Conservation (phyloP, 2,797 vertebrate species). For the Cephalopachus bancanus region DNA sequence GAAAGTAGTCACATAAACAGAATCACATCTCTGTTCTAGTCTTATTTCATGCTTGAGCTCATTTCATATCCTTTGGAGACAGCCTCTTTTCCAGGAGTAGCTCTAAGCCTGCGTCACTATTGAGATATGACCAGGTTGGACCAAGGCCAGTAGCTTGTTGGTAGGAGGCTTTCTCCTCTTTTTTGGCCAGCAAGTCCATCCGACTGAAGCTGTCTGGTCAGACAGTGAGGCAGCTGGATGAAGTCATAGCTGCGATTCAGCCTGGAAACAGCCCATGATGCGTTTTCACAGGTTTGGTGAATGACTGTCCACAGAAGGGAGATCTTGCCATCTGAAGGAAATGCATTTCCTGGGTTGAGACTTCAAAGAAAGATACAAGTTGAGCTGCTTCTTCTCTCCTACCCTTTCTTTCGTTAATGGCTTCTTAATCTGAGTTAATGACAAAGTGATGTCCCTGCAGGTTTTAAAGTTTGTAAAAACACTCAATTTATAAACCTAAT, state of each 20-base stretch:
- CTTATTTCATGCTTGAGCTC: conserved; percentile 69
- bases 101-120: conserved; percentile 45
- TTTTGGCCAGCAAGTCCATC: conserved; percentile 61
- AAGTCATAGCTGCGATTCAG: conserved; percentile 67
- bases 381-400: conserved; percentile 25
- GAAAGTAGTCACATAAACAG: conserved; percentile 65
- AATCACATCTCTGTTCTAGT: conserved; percentile 57
- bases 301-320: conserved; percentile 51
- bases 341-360: neutral
- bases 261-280: conserved; percentile 27
- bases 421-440: conserved; percentile 63
- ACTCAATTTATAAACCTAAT: conserved; percentile 74
- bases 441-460: conserved; percentile 73
- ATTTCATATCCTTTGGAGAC: conserved; percentile 58
- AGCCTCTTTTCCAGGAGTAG: conserved; percentile 66
- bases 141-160: conserved; percentile 70
- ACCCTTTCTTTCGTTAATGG: conserved; percentile 57
- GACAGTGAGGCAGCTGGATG: conserved; percentile 62
- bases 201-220: conserved; percentile 42
- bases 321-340: neutral
- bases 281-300: conserved; percentile 68
- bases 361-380: conserved; percentile 65
- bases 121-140: conserved; percentile 78
- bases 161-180: conserved; percentile 72
- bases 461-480: conserved; percentile 72